Evolutionary conservation across 2,113 vertebrate genomes (phyloP).

Genomic region (Alligator mississippiensis): DNA sequence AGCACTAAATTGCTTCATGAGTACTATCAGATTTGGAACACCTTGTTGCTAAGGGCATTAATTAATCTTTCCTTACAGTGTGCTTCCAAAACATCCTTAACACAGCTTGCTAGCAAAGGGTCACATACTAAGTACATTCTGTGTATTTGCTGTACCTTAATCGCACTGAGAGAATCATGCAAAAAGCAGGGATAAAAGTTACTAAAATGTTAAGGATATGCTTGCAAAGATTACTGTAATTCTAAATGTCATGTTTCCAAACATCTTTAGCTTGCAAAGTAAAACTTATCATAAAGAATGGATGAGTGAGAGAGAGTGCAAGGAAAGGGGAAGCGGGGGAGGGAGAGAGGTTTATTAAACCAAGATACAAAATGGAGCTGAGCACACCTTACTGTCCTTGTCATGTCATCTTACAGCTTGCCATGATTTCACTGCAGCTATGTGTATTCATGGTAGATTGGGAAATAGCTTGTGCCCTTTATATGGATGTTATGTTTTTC

Average conservation of each 20-base stretch:
- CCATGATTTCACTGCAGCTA: not conserved
- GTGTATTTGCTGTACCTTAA: fast-evolving
- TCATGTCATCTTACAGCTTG: not conserved
- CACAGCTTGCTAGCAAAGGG: not conserved
- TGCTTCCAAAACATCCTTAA: not conserved
- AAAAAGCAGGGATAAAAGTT: constrained; percentile 66
- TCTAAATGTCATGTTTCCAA: constrained; percentile 52
- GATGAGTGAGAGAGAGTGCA: not conserved
- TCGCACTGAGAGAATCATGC: not conserved
- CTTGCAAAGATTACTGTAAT: constrained; percentile 27
- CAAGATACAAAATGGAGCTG: fast-evolving
- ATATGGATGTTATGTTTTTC: no score
- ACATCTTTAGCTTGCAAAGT: not conserved
- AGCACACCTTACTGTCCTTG: not conserved
- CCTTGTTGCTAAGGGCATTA: not conserved
- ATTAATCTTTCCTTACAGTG: not conserved
- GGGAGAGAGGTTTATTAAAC: constrained; percentile 26
- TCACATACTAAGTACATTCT: not conserved
- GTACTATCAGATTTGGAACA: not conserved
- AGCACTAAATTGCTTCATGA: not conserved
- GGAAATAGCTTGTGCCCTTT: not conserved
- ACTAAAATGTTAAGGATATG: constrained; percentile 61
- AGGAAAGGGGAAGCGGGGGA: not conserved
- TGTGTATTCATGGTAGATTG: not conserved
- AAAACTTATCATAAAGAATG: constrained; percentile 15